These are phyloP conservation scores for Punctoribates punctum DNA, from an alignment of 2,888 invertebrate species.

Conservation along the genomic window DNA sequence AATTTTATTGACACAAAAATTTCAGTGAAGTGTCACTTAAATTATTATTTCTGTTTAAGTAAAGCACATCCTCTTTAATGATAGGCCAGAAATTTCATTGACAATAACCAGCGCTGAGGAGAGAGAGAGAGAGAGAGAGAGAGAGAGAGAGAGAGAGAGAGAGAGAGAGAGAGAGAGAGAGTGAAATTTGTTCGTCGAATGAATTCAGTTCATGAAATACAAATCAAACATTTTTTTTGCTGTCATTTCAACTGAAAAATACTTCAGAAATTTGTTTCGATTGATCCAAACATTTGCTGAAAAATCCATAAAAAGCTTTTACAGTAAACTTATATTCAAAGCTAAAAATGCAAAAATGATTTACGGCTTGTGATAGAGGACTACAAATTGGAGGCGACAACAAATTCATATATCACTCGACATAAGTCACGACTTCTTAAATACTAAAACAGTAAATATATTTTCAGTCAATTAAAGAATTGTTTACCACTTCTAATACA, in stretches of 20 bases:
- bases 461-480: background rate
- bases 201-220: background rate
- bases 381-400: background rate
- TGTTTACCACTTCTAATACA: no score
- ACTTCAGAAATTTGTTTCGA: slow-evolving; percentile 1
- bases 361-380: background rate
- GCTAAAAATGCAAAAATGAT: background rate
- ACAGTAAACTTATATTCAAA: no score
- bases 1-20: slow-evolving; percentile 1
- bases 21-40: background rate
- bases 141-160: no score
- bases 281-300: slow-evolving; percentile 9
- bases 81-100: background rate
- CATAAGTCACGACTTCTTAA: background rate
- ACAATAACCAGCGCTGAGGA: no score
- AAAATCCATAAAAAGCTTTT: background rate
- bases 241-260: background rate
- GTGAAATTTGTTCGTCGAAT: no score
- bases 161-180: no score
- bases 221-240: background rate
- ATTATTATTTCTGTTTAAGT: slow-evolving; percentile 8
- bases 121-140: no score
- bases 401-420: background rate
- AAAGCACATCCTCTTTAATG: background rate
- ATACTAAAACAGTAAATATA: background rate